Evolutionary conservation across 1,140 invertebrate genomes (phyloP).

Genomic region (Dolichoris vasculosae): DNA sequence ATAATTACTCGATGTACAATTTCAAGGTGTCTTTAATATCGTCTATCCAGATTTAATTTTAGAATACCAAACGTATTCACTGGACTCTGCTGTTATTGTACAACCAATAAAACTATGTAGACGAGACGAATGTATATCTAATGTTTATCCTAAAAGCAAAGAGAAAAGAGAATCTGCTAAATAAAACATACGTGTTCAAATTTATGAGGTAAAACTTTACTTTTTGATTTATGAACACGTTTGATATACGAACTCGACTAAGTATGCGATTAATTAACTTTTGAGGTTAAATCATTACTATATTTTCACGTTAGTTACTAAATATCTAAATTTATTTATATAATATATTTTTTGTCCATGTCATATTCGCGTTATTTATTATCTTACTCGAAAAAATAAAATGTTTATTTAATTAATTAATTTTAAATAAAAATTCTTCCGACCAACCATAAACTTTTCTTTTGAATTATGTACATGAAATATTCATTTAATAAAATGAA

Average conservation of each 20-base stretch:
- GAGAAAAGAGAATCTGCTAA: background rate
- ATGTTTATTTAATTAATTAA: background rate
- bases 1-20: too few relatives aligned
- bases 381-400: background rate
- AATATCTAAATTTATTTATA: background rate
- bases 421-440: background rate
- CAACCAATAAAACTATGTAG: background rate
- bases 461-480: background rate
- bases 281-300: background rate
- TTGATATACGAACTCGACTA: background rate
- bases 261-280: background rate
- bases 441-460: background rate
- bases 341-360: background rate
- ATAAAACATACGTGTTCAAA: background rate
- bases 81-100: background rate
- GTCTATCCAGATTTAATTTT: background rate
- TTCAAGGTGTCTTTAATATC: too few relatives aligned
- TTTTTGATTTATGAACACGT: background rate
- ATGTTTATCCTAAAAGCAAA: background rate
- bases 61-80: background rate
- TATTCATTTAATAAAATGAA: too few relatives aligned
- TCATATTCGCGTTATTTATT: background rate
- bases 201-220: background rate
- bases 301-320: background rate
- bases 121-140: background rate